Conservation (phyloP, 1,140 invertebrate species). For the Drosophila chauvacae region DNA sequence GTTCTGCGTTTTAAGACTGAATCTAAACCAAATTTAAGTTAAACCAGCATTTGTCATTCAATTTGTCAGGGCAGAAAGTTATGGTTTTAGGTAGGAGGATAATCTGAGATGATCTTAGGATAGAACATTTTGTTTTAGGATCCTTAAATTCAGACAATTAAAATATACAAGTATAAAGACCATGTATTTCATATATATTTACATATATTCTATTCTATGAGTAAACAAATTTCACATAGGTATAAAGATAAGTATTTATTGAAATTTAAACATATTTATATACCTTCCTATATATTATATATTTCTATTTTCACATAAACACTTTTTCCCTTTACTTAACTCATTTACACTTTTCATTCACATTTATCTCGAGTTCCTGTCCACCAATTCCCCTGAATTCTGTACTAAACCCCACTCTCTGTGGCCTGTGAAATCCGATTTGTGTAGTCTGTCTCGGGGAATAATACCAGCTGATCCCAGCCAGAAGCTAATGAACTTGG, state of each 20-base stretch:
- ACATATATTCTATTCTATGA: too few species aligned
- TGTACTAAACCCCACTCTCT: neutral
- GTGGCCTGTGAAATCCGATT: slow-evolving; percentile 18
- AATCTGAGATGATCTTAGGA: neutral
- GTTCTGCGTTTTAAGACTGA: neutral
- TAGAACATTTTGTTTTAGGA: neutral
- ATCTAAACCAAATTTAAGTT: slow-evolving; percentile 2
- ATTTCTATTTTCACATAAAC: neutral
- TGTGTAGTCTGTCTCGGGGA: slow-evolving; percentile 5
- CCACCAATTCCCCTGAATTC: slow-evolving; percentile 4
- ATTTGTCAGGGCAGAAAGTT: slow-evolving; percentile 4
- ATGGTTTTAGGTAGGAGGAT: neutral
- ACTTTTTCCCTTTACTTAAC: neutral
- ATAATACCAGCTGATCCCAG: slow-evolving; percentile 33
- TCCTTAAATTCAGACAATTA: neutral
- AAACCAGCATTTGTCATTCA: slow-evolving; percentile 1
- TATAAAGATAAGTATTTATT: neutral
- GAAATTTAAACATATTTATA: neutral
- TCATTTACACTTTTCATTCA: slow-evolving; percentile 12
- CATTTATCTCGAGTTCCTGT: slow-evolving; percentile 21
- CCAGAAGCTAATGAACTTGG: slow-evolving; percentile 72
- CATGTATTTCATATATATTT: neutral
- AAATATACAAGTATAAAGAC: neutral
- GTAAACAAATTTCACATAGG: too few species aligned
- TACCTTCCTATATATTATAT: neutral